Evolutionary conservation across 2,797 vertebrate genomes (phyloP), one percentile per base, ranked within the genome.

Genomic region (Trachops cirrhosus): DNA sequence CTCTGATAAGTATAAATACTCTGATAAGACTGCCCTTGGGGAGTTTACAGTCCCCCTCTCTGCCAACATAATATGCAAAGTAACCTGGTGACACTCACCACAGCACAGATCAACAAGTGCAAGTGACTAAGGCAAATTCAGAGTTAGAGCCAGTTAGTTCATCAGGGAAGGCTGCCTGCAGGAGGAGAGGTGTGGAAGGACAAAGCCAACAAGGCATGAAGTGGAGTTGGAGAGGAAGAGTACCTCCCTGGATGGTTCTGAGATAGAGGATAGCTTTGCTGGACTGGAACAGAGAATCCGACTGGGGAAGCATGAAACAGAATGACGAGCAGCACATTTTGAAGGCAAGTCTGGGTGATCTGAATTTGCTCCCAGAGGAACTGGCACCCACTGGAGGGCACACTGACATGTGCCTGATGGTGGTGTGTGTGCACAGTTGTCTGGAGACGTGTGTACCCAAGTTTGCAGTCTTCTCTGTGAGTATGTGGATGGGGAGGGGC

Each of bases 121-220:
- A 87, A 85, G 68, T 26, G 62, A 93, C 41, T 19, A 52, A 67
- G 77, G 73, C 62, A 54, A 71, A 91, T 52, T 68, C 37, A 68
- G 80, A 70, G 57, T n/a, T 21, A 77, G 70, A 77, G 71, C n/a
- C 16, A 21, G 73, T 46, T 15, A 64, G 50, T 71, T 94, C n/a
- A 34, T 73, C 46, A 86, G 84, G 79, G 86, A 86, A 92, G 74
- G 19, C 84, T 67, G 9, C 86, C 92, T 92, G 93, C 90, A 93
- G 95, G 71, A 71, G 64, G 87, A 16, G 68, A 41, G 18, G 22
- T 41, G n/a, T 80, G 70, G 16, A 52, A 70, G 57, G 39, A 91
- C 64, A 86, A 92, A 71, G 12, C 19, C 94, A 54, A 22, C 0
- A 37, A n/a, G 71, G 34, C 19, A 24, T 59, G 57, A 37, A 34